phyloP scores from a whole-genome alignment of 1,140 invertebrate species.

The Rhyzopertha dominica region DNA sequence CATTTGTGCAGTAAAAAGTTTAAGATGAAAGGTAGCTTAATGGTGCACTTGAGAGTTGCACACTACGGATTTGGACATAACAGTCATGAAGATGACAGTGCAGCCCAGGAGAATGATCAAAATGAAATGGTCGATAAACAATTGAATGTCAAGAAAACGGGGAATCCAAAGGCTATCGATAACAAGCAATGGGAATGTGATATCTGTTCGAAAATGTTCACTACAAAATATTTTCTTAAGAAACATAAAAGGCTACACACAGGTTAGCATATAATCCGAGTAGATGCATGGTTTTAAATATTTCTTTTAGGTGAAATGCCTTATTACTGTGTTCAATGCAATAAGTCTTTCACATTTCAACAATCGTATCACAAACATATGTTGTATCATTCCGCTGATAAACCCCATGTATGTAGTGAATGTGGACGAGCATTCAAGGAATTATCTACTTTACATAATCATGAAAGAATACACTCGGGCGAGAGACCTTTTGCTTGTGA shows the following conservation, averaged over 20 bases:
- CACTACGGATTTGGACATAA: conserved; percentile 52
- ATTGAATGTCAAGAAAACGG: no score
- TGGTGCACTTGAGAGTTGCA: conserved; percentile 74
- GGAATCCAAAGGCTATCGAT: conserved; percentile 20
- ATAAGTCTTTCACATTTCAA: conserved; percentile 85
- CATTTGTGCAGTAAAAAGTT: conserved; percentile 73
- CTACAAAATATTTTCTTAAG: conserved; percentile 85
- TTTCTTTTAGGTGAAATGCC: conserved; percentile 72
- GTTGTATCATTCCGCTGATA: conserved; percentile 78
- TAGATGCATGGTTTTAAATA: no score
- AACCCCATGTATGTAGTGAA: conserved; percentile 71
- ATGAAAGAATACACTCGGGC: conserved; percentile 78
- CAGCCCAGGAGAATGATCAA: not conserved
- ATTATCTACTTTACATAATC: conserved; percentile 83
- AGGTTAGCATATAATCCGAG: conserved; percentile 44
- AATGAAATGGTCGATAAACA: conserved; percentile 2
- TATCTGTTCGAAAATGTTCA: conserved; percentile 77
- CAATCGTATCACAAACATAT: conserved; percentile 89
- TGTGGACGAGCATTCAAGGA: conserved; percentile 83
- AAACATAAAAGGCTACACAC: conserved; percentile 82
- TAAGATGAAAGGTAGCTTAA: conserved; percentile 73
- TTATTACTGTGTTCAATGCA: conserved; percentile 77
- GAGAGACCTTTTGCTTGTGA: conserved; percentile 90
- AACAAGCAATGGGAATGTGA: conserved; percentile 70
- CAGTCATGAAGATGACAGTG: conserved; percentile 2